phyloP scores from a whole-genome alignment of 2,888 invertebrate species.

The Anthophora plumipes region DNA sequence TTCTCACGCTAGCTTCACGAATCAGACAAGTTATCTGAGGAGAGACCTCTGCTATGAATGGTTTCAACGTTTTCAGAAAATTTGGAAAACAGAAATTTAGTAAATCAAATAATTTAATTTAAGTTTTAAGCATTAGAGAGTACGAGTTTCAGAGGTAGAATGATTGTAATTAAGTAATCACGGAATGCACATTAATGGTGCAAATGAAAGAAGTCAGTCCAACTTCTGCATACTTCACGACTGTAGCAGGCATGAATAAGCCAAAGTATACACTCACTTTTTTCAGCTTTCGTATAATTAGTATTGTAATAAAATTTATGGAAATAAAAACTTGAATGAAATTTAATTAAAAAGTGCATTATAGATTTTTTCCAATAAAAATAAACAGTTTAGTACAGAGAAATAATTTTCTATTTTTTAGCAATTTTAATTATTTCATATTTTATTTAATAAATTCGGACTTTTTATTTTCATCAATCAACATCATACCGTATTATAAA shows the following conservation, averaged over 20 bases:
- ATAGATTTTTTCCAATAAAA: no score
- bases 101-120: neutral
- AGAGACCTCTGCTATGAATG: conserved; percentile 31
- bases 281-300: no score
- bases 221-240: neutral
- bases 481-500: neutral
- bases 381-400: neutral
- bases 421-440: neutral
- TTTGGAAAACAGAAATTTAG: neutral
- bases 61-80: conserved; percentile 9
- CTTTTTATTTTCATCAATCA: neutral
- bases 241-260: neutral
- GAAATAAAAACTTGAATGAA: no score
- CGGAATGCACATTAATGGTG: neutral
- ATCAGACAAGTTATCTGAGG: conserved; percentile 59
- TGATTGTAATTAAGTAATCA: neutral
- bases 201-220: neutral
- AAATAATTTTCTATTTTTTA: no score
- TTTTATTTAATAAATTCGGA: neutral
- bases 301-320: no score
- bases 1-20: conserved; percentile 64
- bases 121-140: neutral
- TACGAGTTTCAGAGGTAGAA: neutral
- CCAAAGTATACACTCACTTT: no score
- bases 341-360: no score